phyloP scores from a whole-genome alignment of 1,140 invertebrate genomes.

The Vanessa atalanta region DNA sequence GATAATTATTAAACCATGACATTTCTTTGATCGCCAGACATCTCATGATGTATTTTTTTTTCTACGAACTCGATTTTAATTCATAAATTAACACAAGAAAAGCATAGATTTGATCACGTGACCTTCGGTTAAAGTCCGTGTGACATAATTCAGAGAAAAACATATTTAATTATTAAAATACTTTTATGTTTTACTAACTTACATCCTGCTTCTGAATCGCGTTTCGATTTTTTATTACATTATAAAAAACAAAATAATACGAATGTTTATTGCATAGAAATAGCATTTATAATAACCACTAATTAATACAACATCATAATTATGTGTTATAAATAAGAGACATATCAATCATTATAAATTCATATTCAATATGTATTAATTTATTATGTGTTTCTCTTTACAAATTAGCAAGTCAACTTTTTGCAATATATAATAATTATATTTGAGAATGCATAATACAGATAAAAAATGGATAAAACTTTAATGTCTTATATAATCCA shows the following conservation, averaged over 20 bases:
- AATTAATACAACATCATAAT: background rate
- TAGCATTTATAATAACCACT: background rate
- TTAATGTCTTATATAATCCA: background rate
- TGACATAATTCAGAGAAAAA: too few species aligned
- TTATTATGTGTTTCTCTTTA: background rate
- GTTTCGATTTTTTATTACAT: background rate
- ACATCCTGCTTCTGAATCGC: too few species aligned
- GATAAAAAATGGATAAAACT: background rate
- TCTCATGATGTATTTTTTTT: too few species aligned
- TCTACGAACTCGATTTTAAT: too few species aligned
- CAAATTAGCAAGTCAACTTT: slow-evolving; percentile 9
- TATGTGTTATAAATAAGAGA: background rate
- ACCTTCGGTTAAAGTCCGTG: too few species aligned
- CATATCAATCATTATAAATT: background rate
- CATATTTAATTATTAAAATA: too few species aligned
- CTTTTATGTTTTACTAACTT: too few species aligned
- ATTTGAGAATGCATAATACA: background rate
- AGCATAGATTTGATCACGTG: too few species aligned
- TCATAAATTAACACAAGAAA: too few species aligned
- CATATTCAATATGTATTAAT: background rate
- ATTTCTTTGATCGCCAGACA: too few species aligned
- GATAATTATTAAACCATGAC: too few species aligned
- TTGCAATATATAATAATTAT: background rate
- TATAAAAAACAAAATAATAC: too few species aligned
- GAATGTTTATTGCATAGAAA: background rate